Percentiles rank a stretch among this genome's conserved stretches.
These are phyloP conservation scores for Gastracanthus pulcherrimus DNA, from an alignment of 2,888 invertebrate genomes.

Conservation along the genomic window DNA sequence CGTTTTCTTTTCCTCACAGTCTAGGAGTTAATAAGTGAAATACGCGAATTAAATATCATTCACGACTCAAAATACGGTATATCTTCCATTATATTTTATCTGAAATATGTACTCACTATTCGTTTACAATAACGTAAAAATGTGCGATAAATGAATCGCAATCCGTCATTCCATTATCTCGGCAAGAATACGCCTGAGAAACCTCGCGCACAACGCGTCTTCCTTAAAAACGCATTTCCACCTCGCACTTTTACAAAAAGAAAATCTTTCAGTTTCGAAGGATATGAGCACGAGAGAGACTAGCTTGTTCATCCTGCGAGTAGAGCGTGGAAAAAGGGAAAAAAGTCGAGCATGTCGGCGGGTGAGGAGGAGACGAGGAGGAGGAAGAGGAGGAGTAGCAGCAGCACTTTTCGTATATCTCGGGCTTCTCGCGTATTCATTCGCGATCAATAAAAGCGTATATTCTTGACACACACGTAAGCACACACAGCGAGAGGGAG, in stretches of 20 bases:
- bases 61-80: no score
- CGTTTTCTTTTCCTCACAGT: no score
- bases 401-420: constrained; percentile 62
- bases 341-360: constrained; percentile 11
- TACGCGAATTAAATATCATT: no score
- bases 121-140: no score
- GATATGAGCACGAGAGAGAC: constrained; percentile 17
- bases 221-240: constrained; percentile 17
- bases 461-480: constrained; percentile 74
- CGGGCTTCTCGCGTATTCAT: constrained; percentile 66
- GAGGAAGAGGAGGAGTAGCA: constrained; percentile 19
- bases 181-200: no score
- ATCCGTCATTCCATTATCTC: constrained; percentile 16
- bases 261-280: constrained; percentile 35
- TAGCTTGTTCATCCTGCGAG: constrained; percentile 24
- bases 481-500: constrained; percentile 34
- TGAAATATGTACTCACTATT: no score
- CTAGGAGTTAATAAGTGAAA: no score
- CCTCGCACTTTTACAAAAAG: neutral
- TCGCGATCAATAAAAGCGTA: constrained; percentile 73
- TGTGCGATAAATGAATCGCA: no score
- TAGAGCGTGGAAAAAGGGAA: constrained; percentile 15
- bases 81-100: no score
- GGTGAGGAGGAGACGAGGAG: neutral
- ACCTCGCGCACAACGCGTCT: neutral